Base-by-base conservation (phyloP, 2,888 invertebrate species). In the Pristionchus exspectatus region DNA sequence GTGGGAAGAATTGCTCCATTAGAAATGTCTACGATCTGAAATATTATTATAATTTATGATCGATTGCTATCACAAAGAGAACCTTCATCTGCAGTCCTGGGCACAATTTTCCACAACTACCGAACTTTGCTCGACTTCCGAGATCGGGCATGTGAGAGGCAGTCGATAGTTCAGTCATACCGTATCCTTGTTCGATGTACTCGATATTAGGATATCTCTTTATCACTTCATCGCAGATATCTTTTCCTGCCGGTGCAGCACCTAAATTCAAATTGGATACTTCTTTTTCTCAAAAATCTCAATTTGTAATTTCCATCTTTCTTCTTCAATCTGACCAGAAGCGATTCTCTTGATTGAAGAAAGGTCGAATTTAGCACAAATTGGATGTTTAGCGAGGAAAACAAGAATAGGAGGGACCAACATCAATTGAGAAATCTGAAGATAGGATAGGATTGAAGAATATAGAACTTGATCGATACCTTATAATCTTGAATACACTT, bases 321-420 rank as follows among this genome's bases (percentile, higher is more conserved):
- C 16, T n/a, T 59, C 38, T 44, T 33, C 10, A 44, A 38, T n/a
- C 44, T 54, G 0, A 88, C 89, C 89, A 30, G 91, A 92, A 85
- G 92, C 90, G 18, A 93, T 92, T 86, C 96, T 96, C 93, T 96
- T 96, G 7, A 98, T 95, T 18, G 96, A 97, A 0, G 97, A 96
- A 90, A 98, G 95, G 95, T 98, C 97, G 94, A 97, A 97, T 91
- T 97, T 96, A 77, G 96, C 96, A 4, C 97, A 97, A 87, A 96
- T 96, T 0, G 97, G 96, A 95, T 97, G 96, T 90, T 96, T 96
- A 0, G 96, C 96, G 96, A 98, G 96, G 93, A 97, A 96, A 33
- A 97, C 96, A 95, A 97, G 96, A 90, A 97, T 96, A 27, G 98
- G 97, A 9, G 98, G 98, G 16, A 97, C 98, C 4, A 97, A 95